Evolutionary conservation across 30 jellyfish, hydroid and myxozoan species (phyloP).

Genomic region (Aurelia coerulea): DNA sequence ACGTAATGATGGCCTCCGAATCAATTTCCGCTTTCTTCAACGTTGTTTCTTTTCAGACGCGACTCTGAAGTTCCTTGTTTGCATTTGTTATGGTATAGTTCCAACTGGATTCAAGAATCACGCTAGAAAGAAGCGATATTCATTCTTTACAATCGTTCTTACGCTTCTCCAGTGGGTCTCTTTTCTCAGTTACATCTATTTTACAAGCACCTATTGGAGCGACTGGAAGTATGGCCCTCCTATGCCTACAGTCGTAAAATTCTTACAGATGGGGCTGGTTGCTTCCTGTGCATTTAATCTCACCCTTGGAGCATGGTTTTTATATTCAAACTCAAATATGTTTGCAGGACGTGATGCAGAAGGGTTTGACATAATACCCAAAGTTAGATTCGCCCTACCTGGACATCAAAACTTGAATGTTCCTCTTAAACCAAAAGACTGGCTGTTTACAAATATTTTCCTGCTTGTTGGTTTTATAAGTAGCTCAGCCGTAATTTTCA

Average conservation of each 20-base stretch:
- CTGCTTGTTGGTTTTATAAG: neutral
- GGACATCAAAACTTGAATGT: neutral
- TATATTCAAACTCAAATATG: neutral
- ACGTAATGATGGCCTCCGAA: no score
- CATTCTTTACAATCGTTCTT: neutral
- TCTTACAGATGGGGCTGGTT: slow-evolving; percentile 2
- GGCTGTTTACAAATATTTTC: slow-evolving; percentile 9
- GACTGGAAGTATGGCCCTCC: neutral
- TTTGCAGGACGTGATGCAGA: neutral
- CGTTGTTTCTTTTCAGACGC: neutral
- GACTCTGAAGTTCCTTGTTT: neutral
- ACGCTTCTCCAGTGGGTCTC: neutral
- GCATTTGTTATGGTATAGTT: neutral
- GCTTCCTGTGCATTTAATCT: slow-evolving; percentile 16
- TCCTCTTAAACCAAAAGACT: neutral
- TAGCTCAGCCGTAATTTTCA: neutral
- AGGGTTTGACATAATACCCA: neutral
- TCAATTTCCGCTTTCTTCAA: neutral
- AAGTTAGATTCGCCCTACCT: neutral
- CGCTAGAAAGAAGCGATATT: neutral
- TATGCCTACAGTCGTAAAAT: slow-evolving; percentile 1
- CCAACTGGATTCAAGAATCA: neutral
- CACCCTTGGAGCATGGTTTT: neutral
- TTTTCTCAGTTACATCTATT: neutral
- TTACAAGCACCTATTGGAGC: neutral